Conservation (phyloP, 2,113 vertebrate genomes). For the Myrmophylax atrothorax region DNA sequence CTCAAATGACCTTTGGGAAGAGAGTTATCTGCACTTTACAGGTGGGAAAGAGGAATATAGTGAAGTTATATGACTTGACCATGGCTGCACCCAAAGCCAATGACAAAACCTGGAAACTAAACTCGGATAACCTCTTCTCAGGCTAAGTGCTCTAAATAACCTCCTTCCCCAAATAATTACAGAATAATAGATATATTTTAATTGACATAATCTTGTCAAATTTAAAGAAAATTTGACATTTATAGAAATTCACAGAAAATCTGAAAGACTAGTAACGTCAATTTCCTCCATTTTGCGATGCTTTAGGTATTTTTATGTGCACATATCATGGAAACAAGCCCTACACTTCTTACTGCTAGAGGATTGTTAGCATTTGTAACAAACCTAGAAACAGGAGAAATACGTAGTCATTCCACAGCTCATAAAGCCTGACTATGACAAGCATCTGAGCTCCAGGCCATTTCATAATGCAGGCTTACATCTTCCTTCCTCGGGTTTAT, state of each 20-base stretch:
- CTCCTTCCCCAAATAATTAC: accelerated
- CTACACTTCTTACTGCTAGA: background rate
- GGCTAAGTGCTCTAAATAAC: background rate
- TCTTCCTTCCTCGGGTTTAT: background rate
- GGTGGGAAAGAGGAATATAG: background rate
- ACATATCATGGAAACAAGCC: background rate
- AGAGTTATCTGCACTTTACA: background rate
- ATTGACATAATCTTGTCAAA: background rate
- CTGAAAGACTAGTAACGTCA: background rate
- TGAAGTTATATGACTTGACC: background rate
- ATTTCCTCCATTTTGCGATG: background rate
- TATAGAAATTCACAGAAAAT: background rate
- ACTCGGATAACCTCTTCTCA: background rate
- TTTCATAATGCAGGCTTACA: background rate
- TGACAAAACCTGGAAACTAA: background rate
- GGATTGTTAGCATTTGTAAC: background rate
- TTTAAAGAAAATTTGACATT: background rate
- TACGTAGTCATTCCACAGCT: background rate
- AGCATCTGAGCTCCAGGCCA: background rate
- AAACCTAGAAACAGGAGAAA: background rate
- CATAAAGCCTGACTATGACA: background rate
- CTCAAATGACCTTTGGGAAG: background rate
- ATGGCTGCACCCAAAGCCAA: background rate
- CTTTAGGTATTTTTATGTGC: background rate
- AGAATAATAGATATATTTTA: background rate